phyloP scores from a whole-genome alignment of 2,888 invertebrate species.

The Metellina segmentata region DNA sequence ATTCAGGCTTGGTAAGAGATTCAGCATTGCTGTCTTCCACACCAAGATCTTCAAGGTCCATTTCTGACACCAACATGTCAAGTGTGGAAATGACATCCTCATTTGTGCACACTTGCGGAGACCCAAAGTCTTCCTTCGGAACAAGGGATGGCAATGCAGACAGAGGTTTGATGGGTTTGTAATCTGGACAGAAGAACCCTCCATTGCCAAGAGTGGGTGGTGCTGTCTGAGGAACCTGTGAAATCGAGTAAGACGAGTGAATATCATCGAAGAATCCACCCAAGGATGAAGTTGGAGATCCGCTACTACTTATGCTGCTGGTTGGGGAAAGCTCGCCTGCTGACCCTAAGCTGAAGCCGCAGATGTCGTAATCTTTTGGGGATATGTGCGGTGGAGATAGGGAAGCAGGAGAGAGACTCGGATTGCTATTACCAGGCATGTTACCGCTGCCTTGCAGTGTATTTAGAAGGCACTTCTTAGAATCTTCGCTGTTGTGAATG shows the following conservation, averaged over 20 bases:
- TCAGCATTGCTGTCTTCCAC: constrained; percentile 38
- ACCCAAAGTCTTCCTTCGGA: constrained; percentile 13
- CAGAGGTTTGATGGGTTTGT: constrained; percentile 39
- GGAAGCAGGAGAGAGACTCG: constrained; percentile 65
- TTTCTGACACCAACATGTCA: constrained; percentile 56
- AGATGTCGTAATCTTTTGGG: constrained; percentile 79
- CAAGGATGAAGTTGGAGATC: constrained; percentile 60
- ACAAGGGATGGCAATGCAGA: constrained; percentile 44
- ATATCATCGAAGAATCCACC: constrained; percentile 57
- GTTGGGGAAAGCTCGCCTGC: constrained; percentile 75
- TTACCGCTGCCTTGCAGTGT: constrained; percentile 39
- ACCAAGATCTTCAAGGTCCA: constrained; percentile 57
- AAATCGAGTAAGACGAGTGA: background rate
- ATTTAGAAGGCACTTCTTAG: constrained; percentile 74
- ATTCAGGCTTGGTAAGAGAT: constrained; percentile 29
- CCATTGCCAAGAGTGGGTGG: constrained; percentile 23
- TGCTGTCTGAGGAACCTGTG: constrained; percentile 58
- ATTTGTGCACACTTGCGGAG: background rate
- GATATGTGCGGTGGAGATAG: constrained; percentile 78
- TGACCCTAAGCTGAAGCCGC: constrained; percentile 80
- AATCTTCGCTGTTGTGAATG: constrained; percentile 85
- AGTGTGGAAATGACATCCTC: constrained; percentile 59
- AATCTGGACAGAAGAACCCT: constrained; percentile 50
- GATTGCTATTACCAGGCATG: constrained; percentile 21
- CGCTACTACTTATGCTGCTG: constrained; percentile 69